Percentiles rank a stretch among this genome's conserved stretches.
These are phyloP conservation scores for Tychaedon coryphoeus DNA, from an alignment of 2,113 vertebrate species.

Conservation along the genomic window DNA sequence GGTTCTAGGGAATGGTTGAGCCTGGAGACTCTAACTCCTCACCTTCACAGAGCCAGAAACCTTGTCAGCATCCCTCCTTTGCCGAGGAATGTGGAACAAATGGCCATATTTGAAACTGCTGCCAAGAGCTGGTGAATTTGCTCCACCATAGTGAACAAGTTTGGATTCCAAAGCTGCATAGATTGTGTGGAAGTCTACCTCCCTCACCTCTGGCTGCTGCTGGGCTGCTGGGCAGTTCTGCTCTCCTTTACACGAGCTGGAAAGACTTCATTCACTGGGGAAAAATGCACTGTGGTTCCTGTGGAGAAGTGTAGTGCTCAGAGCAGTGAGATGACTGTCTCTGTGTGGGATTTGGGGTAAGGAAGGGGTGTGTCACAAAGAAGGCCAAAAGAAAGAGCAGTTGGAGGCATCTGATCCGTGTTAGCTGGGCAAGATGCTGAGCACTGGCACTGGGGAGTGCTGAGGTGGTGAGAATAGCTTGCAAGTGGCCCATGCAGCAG, in stretches of 20 bases:
- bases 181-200: background rate
- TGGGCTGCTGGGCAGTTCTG: background rate
- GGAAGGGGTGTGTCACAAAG: background rate
- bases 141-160: background rate
- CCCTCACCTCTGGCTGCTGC: background rate
- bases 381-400: background rate
- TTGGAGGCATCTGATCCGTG: background rate
- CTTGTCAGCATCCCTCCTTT: background rate
- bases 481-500: background rate
- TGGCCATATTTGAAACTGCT: background rate
- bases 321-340: background rate
- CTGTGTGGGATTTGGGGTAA: background rate
- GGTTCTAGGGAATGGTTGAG: background rate
- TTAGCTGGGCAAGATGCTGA: background rate
- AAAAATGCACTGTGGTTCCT: conserved; percentile 21
- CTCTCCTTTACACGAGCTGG: background rate
- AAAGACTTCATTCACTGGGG: conserved; percentile 13
- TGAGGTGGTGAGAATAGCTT: background rate
- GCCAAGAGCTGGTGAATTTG: background rate
- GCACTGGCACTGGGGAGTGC: background rate
- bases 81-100: background rate
- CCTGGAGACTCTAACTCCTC: background rate
- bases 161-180: background rate
- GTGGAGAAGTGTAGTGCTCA: background rate
- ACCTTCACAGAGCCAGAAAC: background rate